phyloP scores from a whole-genome alignment of 1,140 invertebrate genomes.

The Drosophila littoralis region DNA sequence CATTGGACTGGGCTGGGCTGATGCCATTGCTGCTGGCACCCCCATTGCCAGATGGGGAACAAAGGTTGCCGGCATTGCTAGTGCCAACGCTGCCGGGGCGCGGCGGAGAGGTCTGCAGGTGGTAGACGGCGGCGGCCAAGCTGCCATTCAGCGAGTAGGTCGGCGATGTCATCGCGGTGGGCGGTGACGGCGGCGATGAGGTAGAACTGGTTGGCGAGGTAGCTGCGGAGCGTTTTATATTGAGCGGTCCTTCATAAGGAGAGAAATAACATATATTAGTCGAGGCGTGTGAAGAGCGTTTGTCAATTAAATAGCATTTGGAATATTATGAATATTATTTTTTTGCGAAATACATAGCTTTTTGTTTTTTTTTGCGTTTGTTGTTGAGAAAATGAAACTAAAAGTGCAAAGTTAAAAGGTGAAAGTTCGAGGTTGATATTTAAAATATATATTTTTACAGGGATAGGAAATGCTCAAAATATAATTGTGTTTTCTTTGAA shows the following conservation, averaged over 20 bases:
- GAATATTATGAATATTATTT: conserved; percentile 16
- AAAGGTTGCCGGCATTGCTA: conserved; percentile 32
- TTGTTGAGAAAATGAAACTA: conserved; percentile 72
- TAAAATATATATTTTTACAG: conserved; percentile 17
- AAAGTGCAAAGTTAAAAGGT: conserved; percentile 67
- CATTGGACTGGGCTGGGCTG: conserved; percentile 12
- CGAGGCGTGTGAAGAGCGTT: not conserved
- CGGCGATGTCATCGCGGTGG: conserved; percentile 74
- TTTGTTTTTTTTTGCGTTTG: conserved; percentile 47
- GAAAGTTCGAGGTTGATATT: conserved; percentile 39
- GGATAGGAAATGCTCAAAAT: conserved; percentile 54
- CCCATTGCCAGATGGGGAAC: conserved; percentile 15
- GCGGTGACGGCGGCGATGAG: conserved; percentile 81
- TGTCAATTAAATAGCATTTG: not conserved
- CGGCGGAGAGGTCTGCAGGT: conserved; percentile 72
- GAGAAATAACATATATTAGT: conserved; percentile 53
- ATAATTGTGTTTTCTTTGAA: conserved; percentile 7
- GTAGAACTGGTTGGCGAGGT: conserved; percentile 83
- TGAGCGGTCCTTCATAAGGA: conserved; percentile 76
- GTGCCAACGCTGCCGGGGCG: conserved; percentile 71
- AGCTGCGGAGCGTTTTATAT: conserved; percentile 77
- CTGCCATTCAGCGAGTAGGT: conserved; percentile 65
- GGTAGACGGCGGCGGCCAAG: conserved; percentile 64
- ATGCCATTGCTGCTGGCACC: conserved; percentile 20
- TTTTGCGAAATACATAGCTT: conserved; percentile 9